Base-by-base conservation (phyloP, 2,113 vertebrate species). In the Pica pica region DNA sequence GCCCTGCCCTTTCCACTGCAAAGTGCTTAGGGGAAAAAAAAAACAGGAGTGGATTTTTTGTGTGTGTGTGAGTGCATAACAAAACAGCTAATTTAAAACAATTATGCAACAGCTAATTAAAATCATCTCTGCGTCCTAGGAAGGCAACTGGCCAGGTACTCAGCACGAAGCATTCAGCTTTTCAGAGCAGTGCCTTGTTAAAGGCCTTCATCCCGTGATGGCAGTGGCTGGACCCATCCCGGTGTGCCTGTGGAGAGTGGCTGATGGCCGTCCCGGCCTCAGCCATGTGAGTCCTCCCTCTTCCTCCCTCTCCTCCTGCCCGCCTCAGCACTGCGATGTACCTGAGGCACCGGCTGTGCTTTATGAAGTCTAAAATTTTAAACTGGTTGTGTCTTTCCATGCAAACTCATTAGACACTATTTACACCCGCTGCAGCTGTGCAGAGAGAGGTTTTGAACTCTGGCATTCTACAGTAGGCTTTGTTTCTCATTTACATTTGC, bases 401-500 rank as follows among this genome's bases (percentile, higher is more conserved):
- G 98, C 97, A 98, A 97, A 98, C 98, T 98, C 98, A 98, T 98
- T 98, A 98, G 98, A 97, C 97, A 97, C 98, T 98, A 98, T 98
- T 98, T 98, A 98, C 97, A 98, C 97, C 96, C 98, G 78, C 97
- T 95, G 96, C 98, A 98, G 98, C 98, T 98, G 98, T 97, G 94
- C 98, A 97, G 98, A 97, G 98, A 98, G 98, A 97, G 98, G 98
- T 98, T 98, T 96, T 98, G 98, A 98, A 98, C 98, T 97, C 98
- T 98, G 98, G 98, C 98, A 97, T 98, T 98, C 97, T 98, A 98
- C 98, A 98, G 98, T 98, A 98, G 98, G 98, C 98, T 99, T 99
- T 98, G 98, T 97, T 98, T 98, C 98, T 98, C 98, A 98, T 99
- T 99, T 99, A 98, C 98, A 98, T 98, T 98, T 98, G 98, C 98